A percentile compares a stretch with the other conserved stretches of the same genome.
phyloP scores from a whole-genome alignment of 2,888 invertebrate genomes.

The Drosophila lutescens region DNA sequence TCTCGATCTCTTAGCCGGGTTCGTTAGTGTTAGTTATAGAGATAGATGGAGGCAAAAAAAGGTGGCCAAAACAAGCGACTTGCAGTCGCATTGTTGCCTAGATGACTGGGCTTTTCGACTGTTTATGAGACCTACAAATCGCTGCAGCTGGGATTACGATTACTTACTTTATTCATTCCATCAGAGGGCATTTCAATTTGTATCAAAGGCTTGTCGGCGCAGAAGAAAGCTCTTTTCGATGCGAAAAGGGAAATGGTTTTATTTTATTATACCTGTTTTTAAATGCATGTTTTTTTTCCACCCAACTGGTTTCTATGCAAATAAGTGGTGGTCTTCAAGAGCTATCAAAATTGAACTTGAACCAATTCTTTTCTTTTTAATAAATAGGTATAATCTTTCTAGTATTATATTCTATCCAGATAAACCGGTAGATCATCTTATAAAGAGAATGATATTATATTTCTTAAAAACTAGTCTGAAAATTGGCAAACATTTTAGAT shows the following conservation, averaged over 20 bases:
- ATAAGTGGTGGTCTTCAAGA: background rate
- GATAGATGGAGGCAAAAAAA: conserved; percentile 12
- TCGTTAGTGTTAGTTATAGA: conserved; percentile 31
- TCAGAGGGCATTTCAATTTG: background rate
- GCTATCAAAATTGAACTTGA: conserved; percentile 20
- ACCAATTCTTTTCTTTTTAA: conserved; percentile 10
- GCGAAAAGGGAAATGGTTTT: background rate
- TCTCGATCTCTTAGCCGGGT: conserved; percentile 43
- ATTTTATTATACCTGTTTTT: background rate
- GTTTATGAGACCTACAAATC: conserved; percentile 45
- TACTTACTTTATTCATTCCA: conserved; percentile 15
- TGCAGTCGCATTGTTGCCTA: conserved; percentile 39
- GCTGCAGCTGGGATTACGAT: conserved; percentile 30
- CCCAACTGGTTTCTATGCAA: conserved; percentile 21
- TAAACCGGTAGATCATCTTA: background rate
- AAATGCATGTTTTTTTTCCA: background rate
- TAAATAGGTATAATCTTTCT: background rate
- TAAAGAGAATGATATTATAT: background rate
- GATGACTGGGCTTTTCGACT: conserved; percentile 57
- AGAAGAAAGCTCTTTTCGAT: background rate
- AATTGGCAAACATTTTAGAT: too few species aligned
- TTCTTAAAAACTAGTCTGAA: too few species aligned
- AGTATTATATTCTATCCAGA: background rate
- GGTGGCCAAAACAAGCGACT: conserved; percentile 53
- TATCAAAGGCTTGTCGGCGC: background rate